Evolutionary conservation across 2,888 invertebrate species (phyloP), one percentile per base, ranked within the genome.

Genomic region (Elegia similella): DNA sequence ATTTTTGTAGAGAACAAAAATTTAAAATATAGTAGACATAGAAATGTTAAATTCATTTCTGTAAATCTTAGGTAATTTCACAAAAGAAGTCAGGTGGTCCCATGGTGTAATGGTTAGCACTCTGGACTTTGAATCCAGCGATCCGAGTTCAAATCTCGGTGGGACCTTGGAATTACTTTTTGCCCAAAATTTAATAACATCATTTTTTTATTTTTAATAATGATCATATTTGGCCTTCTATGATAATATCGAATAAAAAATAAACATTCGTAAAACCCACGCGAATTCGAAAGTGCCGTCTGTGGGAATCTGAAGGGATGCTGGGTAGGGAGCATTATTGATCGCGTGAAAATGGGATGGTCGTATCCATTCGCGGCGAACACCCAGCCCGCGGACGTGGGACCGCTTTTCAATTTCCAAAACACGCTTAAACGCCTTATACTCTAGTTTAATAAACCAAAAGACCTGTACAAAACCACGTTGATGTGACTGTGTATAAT

Each of bases 71-170:
- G 0, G 16, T 29, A 60, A 76, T 82, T 87, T 84, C 73, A 42
- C 0, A 0, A 0, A 0, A 0, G 0, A 0, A 0, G 0, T 0
- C 52, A 73, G 64, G 60, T 71, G 92, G 92, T 92, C 91, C 92
- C 92, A 92, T 92, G 92, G 92, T 92, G 92, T 92, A 92, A 92
- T 92, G 92, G 92, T 92, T 91, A 92, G 92, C 92, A 92, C 92
- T 92, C 92, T 92, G 92, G 92, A 92, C 92, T 92, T 92, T 92
- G 91, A 91, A 89, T 89, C 88, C 88, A 89, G 88, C 88, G 88
- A 89, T 89, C 88, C 88, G 88, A 89, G 88, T 89, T 89, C 88
- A 89, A 89, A 89, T 89, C 88, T 89, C 88, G 88, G 88, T 87
- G 88, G 88, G 88, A 89, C 89, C 89, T 89, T 58, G 1, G 0